Conservation (phyloP, 2,113 vertebrate genomes). For the Scytalopus superciliaris region DNA sequence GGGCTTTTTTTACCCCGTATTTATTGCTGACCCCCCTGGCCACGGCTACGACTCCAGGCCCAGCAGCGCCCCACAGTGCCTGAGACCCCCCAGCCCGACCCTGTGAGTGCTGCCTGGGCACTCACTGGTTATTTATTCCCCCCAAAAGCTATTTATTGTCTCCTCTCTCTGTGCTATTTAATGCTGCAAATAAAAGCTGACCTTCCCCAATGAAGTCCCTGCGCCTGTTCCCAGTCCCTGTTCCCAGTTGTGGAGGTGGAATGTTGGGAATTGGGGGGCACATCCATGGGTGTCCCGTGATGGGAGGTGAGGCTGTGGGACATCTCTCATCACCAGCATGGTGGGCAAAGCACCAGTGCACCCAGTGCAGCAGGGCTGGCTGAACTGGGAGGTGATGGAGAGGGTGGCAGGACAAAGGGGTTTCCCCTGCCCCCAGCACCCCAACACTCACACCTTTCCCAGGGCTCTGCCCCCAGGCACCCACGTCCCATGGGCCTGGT, state of each 20-base stretch:
- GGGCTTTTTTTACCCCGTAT: background rate
- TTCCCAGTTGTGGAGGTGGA: accelerated
- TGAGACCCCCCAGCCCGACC: accelerated
- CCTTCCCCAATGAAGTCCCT: accelerated
- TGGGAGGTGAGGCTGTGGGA: background rate
- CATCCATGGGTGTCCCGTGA: accelerated
- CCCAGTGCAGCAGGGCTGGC: background rate
- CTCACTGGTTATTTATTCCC: conserved; percentile 32
- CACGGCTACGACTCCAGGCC: background rate
- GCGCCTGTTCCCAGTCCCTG: background rate
- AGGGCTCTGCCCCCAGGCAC: background rate
- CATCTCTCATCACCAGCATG: accelerated
- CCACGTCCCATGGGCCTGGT: accelerated
- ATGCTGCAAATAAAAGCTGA: conserved; percentile 5
- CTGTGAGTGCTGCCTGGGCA: accelerated
- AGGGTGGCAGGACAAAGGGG: background rate
- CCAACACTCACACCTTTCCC: background rate
- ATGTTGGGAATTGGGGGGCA: background rate
- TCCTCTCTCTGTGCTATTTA: background rate
- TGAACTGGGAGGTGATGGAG: background rate
- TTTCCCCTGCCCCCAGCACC: background rate
- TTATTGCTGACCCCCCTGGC: background rate
- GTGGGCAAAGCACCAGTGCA: background rate
- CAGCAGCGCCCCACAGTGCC: background rate
- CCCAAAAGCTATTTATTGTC: conserved; percentile 19